A percentile compares a stretch with the other conserved stretches of the same genome.
These are phyloP conservation scores for Conus canariensis DNA, from an alignment of 2,888 invertebrate species.

Conservation along the genomic window DNA sequence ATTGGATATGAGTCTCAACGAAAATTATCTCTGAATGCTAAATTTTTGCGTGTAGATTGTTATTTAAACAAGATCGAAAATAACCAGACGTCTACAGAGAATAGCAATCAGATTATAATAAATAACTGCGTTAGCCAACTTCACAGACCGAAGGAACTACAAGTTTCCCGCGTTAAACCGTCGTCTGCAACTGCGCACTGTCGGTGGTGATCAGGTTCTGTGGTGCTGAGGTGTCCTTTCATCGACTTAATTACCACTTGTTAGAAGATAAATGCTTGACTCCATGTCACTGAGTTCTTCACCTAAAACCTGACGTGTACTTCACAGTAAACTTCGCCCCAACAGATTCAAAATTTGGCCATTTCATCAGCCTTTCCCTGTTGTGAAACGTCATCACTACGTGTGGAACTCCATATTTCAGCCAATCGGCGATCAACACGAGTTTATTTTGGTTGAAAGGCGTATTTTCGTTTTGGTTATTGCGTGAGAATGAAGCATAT, in stretches of 20 bases:
- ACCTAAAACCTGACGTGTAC: slow-evolving; percentile 24
- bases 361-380: slow-evolving; percentile 21
- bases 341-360: background rate
- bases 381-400: slow-evolving; percentile 23
- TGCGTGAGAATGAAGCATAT: slow-evolving; percentile 29
- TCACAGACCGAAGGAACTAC: background rate
- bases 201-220: too few relatives aligned
- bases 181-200: too few relatives aligned
- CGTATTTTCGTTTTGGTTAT: background rate
- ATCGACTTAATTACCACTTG: too few relatives aligned
- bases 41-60: too few relatives aligned
- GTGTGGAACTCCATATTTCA: slow-evolving; percentile 25
- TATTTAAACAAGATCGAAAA: too few relatives aligned
- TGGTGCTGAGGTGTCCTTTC: too few relatives aligned
- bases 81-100: background rate
- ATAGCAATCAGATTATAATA: background rate
- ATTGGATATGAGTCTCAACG: too few relatives aligned
- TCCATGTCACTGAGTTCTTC: too few relatives aligned
- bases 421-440: slow-evolving; percentile 37
- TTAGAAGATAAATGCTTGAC: too few relatives aligned
- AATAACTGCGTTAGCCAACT: background rate
- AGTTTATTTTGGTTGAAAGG: background rate
- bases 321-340: background rate
- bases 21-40: too few relatives aligned
- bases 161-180: background rate